Evolutionary conservation across 2,113 vertebrate genomes (phyloP), one percentile per base, ranked within the genome.

Genomic region (Sebastes fasciatus): DNA sequence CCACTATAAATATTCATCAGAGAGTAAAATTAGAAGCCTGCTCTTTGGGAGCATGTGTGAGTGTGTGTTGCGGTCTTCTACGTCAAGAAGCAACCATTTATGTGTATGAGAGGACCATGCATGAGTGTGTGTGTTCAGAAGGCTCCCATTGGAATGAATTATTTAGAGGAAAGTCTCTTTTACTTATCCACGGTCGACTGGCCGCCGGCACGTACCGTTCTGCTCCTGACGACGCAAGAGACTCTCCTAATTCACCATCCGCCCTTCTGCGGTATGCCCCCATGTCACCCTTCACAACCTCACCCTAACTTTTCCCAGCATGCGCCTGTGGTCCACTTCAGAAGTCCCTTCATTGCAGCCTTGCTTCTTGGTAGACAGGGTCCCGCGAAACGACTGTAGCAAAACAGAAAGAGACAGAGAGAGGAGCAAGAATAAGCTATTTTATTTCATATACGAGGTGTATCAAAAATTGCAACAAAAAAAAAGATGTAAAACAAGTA

Each of bases 151-250:
- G 85, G 80, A 87, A 91, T 95, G 85, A 94, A 95, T 94, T 93
- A 95, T 95, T 95, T 94, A 94, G 78, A 77, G 75, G 45, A 85
- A 86, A 94, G 93, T 94, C 93, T 95, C 91, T 91, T 94, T 89
- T 84, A 88, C 89, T 95, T 94, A 95, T 90, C 87, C 87, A 92
- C 76, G 84, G 90, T 91, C 67, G 77, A 75, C 88, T 88, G 91
- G 68, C 89, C 71, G 17, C 75, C 65, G 90, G 91, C 91, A 85
- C 88, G 43, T 86, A 90, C n/a, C 57, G 74, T 80, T 89, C 90
- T 85, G 89, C 88, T 91, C 86, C 69, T 63, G 49, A 67, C 67
- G 72, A 86, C 92, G 79, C 80, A 77, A 90, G 87, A 92, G 92
- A 88, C 84, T 80, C 82, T 86, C 88, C 76, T 83, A 84, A 88